These are phyloP conservation scores for Seison nebaliae DNA, from an alignment of 1,140 invertebrate species.

Conservation along the genomic window DNA sequence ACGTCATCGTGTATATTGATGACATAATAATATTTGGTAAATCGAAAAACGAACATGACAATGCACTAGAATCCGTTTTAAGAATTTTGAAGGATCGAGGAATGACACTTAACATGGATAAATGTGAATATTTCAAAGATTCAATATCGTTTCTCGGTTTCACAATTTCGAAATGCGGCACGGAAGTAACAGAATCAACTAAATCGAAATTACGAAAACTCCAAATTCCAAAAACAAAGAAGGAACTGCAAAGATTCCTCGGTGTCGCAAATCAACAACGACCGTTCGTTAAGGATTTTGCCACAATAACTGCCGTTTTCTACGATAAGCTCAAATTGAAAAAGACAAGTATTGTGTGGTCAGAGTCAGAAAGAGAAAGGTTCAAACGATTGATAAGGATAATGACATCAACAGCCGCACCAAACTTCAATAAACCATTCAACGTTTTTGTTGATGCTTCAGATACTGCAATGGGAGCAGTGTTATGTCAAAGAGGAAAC, in stretches of 20 bases:
- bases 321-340: background rate
- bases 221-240: background rate
- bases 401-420: background rate
- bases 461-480: background rate
- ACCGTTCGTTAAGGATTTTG: background rate
- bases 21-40: slow-evolving; percentile 27
- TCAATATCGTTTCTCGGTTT: slow-evolving; percentile 25
- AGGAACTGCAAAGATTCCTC: slow-evolving; percentile 2
- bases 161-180: slow-evolving; percentile 12
- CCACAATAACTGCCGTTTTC: background rate
- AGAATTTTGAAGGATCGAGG: slow-evolving; percentile 19
- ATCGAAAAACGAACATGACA: slow-evolving; percentile 24
- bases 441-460: background rate
- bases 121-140: slow-evolving; percentile 23
- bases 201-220: background rate
- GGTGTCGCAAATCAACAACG: background rate
- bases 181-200: slow-evolving; percentile 4
- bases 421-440: background rate
- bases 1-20: slow-evolving; percentile 28
- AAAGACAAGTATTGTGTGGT: background rate
- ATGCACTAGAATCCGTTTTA: slow-evolving; percentile 20
- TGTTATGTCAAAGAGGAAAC: background rate
- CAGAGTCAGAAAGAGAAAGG: background rate
- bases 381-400: background rate
- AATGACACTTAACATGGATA: slow-evolving; percentile 25